Evolutionary conservation across 2,888 invertebrate genomes (phyloP).

Genomic region (Adineta ricciae): DNA sequence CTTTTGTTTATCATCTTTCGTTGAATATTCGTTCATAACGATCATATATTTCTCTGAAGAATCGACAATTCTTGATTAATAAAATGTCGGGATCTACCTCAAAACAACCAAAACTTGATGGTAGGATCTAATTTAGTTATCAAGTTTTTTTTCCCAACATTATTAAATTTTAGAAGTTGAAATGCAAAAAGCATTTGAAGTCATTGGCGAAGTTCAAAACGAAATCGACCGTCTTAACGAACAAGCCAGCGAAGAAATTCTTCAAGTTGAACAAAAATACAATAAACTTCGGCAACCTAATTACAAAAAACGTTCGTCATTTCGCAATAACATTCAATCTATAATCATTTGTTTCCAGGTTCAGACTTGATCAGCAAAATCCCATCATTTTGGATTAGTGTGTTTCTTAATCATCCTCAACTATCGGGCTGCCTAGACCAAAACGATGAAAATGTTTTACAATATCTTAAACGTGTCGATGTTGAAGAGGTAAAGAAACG

Average conservation of each 20-base stretch:
- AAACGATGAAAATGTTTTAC: slow-evolving; percentile 64
- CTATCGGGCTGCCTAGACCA: slow-evolving; percentile 69
- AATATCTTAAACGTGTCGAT: slow-evolving; percentile 54
- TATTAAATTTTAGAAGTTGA: not conserved
- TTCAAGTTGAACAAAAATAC: slow-evolving; percentile 51
- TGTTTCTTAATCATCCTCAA: slow-evolving; percentile 74
- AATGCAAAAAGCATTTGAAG: slow-evolving; percentile 38
- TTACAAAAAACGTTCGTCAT: slow-evolving; percentile 42
- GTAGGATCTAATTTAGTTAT: not conserved
- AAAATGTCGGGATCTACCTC: not conserved
- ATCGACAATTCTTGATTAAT: not conserved
- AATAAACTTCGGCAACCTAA: slow-evolving; percentile 50
- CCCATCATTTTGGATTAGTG: slow-evolving; percentile 51
- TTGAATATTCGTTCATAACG: not conserved
- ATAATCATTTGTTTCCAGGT: slow-evolving; percentile 17
- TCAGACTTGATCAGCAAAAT: slow-evolving; percentile 49
- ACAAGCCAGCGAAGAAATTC: slow-evolving; percentile 50
- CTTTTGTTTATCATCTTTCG: not conserved
- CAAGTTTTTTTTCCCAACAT: not conserved
- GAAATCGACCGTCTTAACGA: slow-evolving; percentile 51
- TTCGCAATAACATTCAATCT: not conserved
- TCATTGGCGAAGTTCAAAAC: slow-evolving; percentile 51
- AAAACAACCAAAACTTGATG: not conserved
- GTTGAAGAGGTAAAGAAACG: slow-evolving; percentile 62
- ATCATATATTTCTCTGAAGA: not conserved